phyloP scores from a whole-genome alignment of 2,888 invertebrate genomes.

The Yponomeuta evonymella region DNA sequence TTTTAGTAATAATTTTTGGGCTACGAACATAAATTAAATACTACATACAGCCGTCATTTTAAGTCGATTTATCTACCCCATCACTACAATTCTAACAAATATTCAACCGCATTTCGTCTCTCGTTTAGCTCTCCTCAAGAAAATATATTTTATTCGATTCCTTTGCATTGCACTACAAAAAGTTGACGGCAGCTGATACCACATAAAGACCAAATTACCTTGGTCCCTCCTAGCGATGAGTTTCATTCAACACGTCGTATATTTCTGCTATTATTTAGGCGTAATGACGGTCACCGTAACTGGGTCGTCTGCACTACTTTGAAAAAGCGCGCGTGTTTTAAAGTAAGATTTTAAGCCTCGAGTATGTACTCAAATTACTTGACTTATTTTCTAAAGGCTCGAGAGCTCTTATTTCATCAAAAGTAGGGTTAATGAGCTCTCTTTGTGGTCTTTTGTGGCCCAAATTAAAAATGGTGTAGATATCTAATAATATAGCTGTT shows the following conservation, averaged over 20 bases:
- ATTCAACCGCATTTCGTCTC: slow-evolving; percentile 2
- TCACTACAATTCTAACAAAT: not conserved
- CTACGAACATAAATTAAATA: too few species aligned
- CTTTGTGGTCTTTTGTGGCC: not conserved
- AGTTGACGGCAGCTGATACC: not conserved
- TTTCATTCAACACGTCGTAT: not conserved
- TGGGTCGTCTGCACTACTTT: not conserved
- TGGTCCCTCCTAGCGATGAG: not conserved
- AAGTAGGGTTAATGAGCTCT: not conserved
- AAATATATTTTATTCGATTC: slow-evolving; percentile 1
- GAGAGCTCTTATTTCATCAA: not conserved
- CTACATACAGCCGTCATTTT: not conserved
- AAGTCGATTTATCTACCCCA: not conserved
- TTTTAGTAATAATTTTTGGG: too few species aligned
- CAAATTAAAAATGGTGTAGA: not conserved
- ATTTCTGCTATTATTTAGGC: not conserved
- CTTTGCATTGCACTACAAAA: not conserved
- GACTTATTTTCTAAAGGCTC: slow-evolving; percentile 1
- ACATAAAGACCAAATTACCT: not conserved
- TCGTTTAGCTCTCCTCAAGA: not conserved
- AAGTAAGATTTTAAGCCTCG: not conserved
- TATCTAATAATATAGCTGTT: not conserved
- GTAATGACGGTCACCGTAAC: not conserved
- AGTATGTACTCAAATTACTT: slow-evolving; percentile 1
- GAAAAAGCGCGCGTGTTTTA: not conserved